These are phyloP conservation scores for Pomacea maculata DNA, from an alignment of 1,140 invertebrate species.

Conservation along the genomic window DNA sequence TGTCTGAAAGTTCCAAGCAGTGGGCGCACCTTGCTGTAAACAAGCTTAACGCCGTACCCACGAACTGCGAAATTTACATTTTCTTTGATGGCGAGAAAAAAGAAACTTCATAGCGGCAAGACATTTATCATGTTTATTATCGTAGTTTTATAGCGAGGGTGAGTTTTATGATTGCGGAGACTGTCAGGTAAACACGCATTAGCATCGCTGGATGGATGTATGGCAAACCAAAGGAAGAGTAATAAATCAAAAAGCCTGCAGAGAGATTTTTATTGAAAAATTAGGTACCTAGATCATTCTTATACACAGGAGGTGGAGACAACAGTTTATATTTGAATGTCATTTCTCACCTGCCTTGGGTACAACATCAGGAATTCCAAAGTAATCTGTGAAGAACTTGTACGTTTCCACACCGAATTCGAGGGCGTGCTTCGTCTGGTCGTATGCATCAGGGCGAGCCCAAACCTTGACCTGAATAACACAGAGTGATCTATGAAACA, in stretches of 20 bases:
- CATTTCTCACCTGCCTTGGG: conserved; percentile 56
- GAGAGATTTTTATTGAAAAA: background rate
- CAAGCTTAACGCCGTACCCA: too few relatives aligned
- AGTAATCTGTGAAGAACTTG: conserved; percentile 59
- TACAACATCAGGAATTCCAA: conserved; percentile 54
- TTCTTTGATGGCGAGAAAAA: too few relatives aligned
- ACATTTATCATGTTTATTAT: too few relatives aligned
- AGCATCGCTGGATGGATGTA: background rate
- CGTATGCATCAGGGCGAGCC: conserved; percentile 57
- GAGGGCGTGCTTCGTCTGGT: conserved; percentile 59
- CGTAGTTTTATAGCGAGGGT: too few relatives aligned
- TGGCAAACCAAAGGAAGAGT: background rate
- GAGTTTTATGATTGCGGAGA: too few relatives aligned
- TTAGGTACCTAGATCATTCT: background rate
- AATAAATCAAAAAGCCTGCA: background rate
- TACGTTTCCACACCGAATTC: conserved; percentile 48
- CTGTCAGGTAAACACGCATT: too few relatives aligned
- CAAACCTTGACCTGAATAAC: conserved; percentile 58
- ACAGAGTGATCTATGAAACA: background rate
- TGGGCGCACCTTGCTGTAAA: too few relatives aligned
- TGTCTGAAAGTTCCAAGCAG: too few relatives aligned
- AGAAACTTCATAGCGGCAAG: too few relatives aligned
- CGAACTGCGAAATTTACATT: too few relatives aligned
- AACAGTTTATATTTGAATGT: background rate
- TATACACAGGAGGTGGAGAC: background rate